phyloP scores from a whole-genome alignment of 2,113 vertebrate species.

The Rhabdomys dilectus region DNA sequence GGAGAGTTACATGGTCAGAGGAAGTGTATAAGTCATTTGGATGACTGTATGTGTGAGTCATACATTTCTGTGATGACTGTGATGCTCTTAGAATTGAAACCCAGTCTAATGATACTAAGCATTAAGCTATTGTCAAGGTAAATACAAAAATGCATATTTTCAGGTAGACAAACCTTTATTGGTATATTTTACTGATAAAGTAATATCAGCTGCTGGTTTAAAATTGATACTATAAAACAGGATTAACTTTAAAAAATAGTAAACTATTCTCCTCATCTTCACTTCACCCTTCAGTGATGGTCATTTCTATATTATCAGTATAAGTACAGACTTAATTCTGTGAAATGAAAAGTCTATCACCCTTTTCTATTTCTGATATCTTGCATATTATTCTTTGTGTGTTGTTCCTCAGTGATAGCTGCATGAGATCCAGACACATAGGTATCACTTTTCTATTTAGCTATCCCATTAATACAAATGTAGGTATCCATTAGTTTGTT shows the following conservation, averaged over 20 bases:
- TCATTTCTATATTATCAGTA: not conserved
- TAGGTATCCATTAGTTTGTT: not conserved
- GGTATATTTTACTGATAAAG: constrained; percentile 28
- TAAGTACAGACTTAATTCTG: not conserved
- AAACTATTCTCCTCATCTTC: not conserved
- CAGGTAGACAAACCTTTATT: constrained; percentile 2
- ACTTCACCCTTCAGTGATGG: not conserved
- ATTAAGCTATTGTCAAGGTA: constrained; percentile 46
- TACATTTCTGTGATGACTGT: constrained; percentile 61
- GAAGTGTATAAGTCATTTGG: constrained; percentile 70
- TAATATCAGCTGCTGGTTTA: not conserved
- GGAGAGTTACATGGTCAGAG: constrained; percentile 78
- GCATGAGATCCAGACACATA: not conserved
- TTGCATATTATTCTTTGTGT: not conserved
- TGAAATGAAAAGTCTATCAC: not conserved
- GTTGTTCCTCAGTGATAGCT: constrained; percentile 6
- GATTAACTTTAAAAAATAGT: not conserved
- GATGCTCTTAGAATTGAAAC: constrained; percentile 47
- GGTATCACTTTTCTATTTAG: not conserved
- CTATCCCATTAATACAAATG: not conserved
- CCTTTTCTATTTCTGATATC: not conserved
- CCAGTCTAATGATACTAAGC: constrained; percentile 44
- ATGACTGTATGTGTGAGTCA: constrained; percentile 69
- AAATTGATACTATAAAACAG: constrained; percentile 13
- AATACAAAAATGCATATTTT: constrained; percentile 1